These are phyloP conservation scores for Yponomeuta cagnagella DNA, from an alignment of 2,888 invertebrate species.

Conservation along the genomic window DNA sequence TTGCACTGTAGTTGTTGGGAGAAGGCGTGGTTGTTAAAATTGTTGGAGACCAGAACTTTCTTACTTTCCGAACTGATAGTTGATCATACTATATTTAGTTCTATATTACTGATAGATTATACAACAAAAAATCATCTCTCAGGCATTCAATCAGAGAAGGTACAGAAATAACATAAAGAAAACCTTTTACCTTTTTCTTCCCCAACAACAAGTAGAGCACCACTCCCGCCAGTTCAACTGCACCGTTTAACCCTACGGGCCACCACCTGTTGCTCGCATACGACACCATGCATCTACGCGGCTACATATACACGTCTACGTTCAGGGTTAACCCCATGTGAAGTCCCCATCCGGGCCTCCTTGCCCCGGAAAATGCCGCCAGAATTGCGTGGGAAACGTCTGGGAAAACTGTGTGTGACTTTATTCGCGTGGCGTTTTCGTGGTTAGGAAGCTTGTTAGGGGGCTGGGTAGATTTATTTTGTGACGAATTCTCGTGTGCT, in stretches of 20 bases:
- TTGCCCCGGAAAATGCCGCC: background rate
- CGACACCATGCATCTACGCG: constrained; percentile 45
- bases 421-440: background rate
- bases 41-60: too few relatives aligned
- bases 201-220: constrained; percentile 38
- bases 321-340: constrained; percentile 12
- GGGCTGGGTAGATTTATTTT: background rate
- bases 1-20: too few relatives aligned
- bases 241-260: constrained; percentile 70
- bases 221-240: constrained; percentile 28
- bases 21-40: too few relatives aligned
- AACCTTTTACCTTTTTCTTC: background rate
- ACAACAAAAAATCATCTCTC: too few relatives aligned
- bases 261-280: constrained; percentile 69
- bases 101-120: too few relatives aligned
- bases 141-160: too few relatives aligned
- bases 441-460: background rate
- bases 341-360: constrained; percentile 2
- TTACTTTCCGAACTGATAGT: too few relatives aligned
- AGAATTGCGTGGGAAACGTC: background rate
- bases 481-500: background rate
- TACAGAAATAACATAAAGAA: too few relatives aligned
- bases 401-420: background rate
- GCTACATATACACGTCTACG: constrained; percentile 25
- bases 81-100: too few relatives aligned